Evolutionary conservation across 53 echinoderm and acorn worm species (phyloP).

Genomic region (Patiria pectinifera): DNA sequence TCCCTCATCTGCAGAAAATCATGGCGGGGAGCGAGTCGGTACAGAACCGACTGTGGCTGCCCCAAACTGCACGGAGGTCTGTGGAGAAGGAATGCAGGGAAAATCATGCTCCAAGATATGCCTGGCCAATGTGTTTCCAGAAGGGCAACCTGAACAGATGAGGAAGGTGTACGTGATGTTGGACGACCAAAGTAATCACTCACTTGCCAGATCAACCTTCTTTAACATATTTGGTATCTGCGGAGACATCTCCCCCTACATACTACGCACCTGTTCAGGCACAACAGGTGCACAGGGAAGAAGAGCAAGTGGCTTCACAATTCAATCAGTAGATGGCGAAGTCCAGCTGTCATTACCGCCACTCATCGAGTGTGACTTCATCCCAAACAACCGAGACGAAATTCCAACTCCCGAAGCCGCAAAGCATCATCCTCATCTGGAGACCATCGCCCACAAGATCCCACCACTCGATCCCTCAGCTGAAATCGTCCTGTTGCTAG

Average conservation of each 20-base stretch:
- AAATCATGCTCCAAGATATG: slow-evolving; percentile 73
- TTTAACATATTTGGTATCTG: slow-evolving; percentile 46
- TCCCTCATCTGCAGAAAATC: neutral
- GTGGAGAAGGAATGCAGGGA: slow-evolving; percentile 32
- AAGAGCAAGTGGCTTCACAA: slow-evolving; percentile 30
- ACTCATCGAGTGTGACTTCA: slow-evolving; percentile 33
- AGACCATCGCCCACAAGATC: slow-evolving; percentile 43
- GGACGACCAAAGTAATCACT: slow-evolving; percentile 70
- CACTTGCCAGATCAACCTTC: slow-evolving; percentile 59
- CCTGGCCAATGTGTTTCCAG: slow-evolving; percentile 38
- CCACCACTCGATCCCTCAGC: slow-evolving; percentile 33
- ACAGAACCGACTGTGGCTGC: slow-evolving; percentile 6
- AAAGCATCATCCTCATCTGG: slow-evolving; percentile 54
- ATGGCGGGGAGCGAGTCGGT: slow-evolving; percentile 22
- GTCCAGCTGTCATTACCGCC: slow-evolving; percentile 17
- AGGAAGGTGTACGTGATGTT: slow-evolving; percentile 54
- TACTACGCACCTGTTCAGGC: slow-evolving; percentile 61
- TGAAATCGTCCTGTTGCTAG: slow-evolving; percentile 54
- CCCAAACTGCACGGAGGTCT: slow-evolving; percentile 28
- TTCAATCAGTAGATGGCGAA: slow-evolving; percentile 43
- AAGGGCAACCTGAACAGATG: slow-evolving; percentile 26
- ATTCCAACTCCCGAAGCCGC: slow-evolving; percentile 59
- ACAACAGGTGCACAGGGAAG: slow-evolving; percentile 26
- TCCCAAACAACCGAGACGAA: slow-evolving; percentile 57
- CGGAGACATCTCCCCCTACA: slow-evolving; percentile 4